Evolutionary conservation across 2,888 invertebrate species (phyloP).

Genomic region (Parelbella ahira): DNA sequence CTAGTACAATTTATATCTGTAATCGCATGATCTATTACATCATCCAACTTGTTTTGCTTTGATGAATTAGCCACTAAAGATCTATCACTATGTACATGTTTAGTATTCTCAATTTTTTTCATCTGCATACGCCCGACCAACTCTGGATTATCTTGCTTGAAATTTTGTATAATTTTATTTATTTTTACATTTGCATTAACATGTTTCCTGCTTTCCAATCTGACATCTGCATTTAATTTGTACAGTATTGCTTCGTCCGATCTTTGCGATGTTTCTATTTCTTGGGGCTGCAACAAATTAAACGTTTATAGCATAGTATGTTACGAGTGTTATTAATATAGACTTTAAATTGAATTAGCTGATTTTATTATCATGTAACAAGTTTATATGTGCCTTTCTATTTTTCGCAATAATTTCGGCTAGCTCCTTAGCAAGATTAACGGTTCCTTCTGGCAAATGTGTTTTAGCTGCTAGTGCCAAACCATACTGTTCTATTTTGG

Average conservation of each 20-base stretch:
- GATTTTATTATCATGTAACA: too few relatives aligned
- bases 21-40: neutral
- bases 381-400: too few relatives aligned
- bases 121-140: too few relatives aligned
- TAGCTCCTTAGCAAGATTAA: conserved; percentile 73
- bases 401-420: conserved; percentile 56
- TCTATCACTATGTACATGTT: neutral
- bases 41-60: neutral
- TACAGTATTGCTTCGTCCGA: conserved; percentile 43
- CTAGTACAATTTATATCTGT: conserved; percentile 8
- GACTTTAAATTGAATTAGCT: too few relatives aligned
- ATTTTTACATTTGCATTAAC: conserved; percentile 36
- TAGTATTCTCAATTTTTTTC: conserved; percentile 28
- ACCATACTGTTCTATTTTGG: conserved; percentile 83
- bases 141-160: conserved; percentile 50
- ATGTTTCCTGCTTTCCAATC: conserved; percentile 47
- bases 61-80: conserved; percentile 9
- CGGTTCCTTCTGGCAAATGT: conserved; percentile 79
- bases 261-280: conserved; percentile 36
- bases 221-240: conserved; percentile 55
- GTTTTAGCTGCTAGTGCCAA: conserved; percentile 82
- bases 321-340: neutral
- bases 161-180: conserved; percentile 45
- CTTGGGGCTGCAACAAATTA: conserved; percentile 48
- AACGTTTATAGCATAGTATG: too few relatives aligned